These are phyloP conservation scores for Microctenopoma steveboyesi DNA, from an alignment of 2,797 vertebrate species.

Conservation along the genomic window DNA sequence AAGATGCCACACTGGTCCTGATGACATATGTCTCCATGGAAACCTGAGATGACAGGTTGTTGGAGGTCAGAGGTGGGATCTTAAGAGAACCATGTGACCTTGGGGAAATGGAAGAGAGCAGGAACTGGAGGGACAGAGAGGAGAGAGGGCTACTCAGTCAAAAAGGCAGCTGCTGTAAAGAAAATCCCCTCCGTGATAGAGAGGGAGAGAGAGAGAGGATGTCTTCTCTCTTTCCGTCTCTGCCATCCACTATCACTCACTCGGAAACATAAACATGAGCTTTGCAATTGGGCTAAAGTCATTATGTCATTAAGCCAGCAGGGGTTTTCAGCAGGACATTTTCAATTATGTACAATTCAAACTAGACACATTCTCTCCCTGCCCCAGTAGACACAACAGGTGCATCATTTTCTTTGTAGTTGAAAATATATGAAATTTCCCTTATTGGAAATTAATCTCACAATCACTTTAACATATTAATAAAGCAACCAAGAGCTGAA, in stretches of 20 bases:
- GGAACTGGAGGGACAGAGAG: slow-evolving; percentile 1
- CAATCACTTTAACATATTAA: slow-evolving; percentile 6
- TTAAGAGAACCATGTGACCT: slow-evolving; percentile 64
- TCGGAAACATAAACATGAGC: slow-evolving; percentile 65
- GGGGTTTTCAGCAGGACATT: slow-evolving; percentile 54
- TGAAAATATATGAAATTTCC: slow-evolving; percentile 9
- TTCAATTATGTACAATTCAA: slow-evolving; percentile 35
- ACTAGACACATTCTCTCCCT: slow-evolving; percentile 9
- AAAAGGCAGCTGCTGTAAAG: slow-evolving; percentile 58
- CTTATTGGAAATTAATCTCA: not conserved
- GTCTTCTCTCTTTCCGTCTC: slow-evolving; percentile 26
- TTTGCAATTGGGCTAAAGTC: slow-evolving; percentile 60
- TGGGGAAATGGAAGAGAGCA: slow-evolving; percentile 28
- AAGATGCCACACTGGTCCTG: slow-evolving; percentile 51
- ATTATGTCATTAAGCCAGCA: slow-evolving; percentile 61
- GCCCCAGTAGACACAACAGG: not conserved
- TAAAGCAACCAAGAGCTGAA: not conserved
- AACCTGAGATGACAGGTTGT: slow-evolving; percentile 64
- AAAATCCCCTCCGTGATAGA: slow-evolving; percentile 58
- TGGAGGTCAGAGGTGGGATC: slow-evolving; percentile 62
- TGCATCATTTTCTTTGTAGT: not conserved
- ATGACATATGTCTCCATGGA: slow-evolving; percentile 71
- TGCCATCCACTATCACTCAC: slow-evolving; percentile 44
- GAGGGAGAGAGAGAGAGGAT: slow-evolving; percentile 5
- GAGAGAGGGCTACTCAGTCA: slow-evolving; percentile 25